Evolutionary conservation across 2,113 vertebrate genomes (phyloP), one percentile per base, ranked within the genome.

Genomic region (Crypturellus undulatus): DNA sequence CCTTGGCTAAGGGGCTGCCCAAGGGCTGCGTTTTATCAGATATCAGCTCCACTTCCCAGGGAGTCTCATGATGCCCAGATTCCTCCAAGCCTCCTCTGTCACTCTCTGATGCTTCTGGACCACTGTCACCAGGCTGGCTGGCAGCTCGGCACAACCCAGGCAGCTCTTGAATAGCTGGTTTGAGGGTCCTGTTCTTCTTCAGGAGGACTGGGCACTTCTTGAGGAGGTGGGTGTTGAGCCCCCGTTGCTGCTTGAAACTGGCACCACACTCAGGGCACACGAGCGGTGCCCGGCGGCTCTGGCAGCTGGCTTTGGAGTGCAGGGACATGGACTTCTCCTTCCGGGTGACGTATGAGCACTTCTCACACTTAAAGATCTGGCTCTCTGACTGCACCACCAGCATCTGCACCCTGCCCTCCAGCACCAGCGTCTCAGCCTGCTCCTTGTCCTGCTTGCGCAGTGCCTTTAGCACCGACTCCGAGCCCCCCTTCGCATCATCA

Each of bases 371-470:
- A 92, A 98, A 98, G 56, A 98, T 91, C 14, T 71, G 97, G 30
- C 96, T 97, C 34, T 98, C 97, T 0, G 97, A 98, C 79, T 98
- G 98, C 40, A 99, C 98, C 92, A 99, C 98, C 20, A 99, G 97
- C 99, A 99, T 98, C 93, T 99, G 98, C 65, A 99, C 99, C 25
- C 98, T 98, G 15, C 99, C 99, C 85, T 99, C 99, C 87, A 99
- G 93, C 32, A 99, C 98, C 91, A 99, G 96, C 0, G 98, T 97
- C 58, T 99, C 98, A 0, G 99, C 99, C 91, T 99, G 99, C 69
- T 99, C 99, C 94, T 98, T 99, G 97, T 99, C 99, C 49, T 98
- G 98, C 84, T 97, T 98, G 91, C 98, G 98, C 71, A 99, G 95
- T 1, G 98, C 98, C 91, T 98, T 98, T 58, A 99, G 96, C 11